A percentile compares a stretch with the other conserved stretches of the same genome.
phyloP scores from a whole-genome alignment of 1,140 invertebrate species.

The Daktulosphaira vitifoliae region DNA sequence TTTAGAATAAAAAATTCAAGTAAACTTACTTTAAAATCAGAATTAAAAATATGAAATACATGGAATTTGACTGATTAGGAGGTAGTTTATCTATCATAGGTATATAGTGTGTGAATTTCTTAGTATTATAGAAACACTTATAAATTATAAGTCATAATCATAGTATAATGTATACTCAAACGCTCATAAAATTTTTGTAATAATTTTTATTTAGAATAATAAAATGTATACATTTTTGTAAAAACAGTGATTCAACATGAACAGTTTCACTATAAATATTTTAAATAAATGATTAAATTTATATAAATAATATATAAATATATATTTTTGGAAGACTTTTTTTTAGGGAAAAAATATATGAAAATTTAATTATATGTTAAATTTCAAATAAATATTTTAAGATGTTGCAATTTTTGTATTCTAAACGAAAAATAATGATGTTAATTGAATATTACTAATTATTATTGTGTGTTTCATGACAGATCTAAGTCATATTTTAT shows the following conservation, averaged over 20 bases:
- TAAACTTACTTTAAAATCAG: conserved; percentile 7
- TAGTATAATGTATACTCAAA: no score
- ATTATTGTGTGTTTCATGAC: conserved; percentile 27
- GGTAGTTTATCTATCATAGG: conserved; percentile 26
- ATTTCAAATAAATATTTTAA: conserved; percentile 34
- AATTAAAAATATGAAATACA: conserved; percentile 10
- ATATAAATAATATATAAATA: not conserved
- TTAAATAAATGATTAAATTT: not conserved
- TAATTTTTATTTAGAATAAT: conserved; percentile 21
- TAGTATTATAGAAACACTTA: not conserved
- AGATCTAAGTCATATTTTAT: conserved; percentile 11
- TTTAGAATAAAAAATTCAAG: not conserved
- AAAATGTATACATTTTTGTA: conserved; percentile 21
- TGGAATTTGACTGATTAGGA: conserved; percentile 30
- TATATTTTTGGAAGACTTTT: conserved; percentile 33
- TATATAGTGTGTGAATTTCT: conserved; percentile 17
- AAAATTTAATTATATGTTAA: conserved; percentile 28
- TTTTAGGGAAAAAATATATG: conserved; percentile 24
- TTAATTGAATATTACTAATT: not conserved
- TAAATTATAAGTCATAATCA: no score
- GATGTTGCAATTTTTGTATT: conserved; percentile 33
- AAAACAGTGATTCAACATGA: conserved; percentile 17
- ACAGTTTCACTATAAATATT: not conserved
- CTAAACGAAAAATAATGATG: conserved; percentile 20
- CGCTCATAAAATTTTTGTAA: no score